Evolutionary conservation across 2,888 invertebrate genomes (phyloP), one percentile per base, ranked within the genome.

Genomic region (Zelleria hepariella): DNA sequence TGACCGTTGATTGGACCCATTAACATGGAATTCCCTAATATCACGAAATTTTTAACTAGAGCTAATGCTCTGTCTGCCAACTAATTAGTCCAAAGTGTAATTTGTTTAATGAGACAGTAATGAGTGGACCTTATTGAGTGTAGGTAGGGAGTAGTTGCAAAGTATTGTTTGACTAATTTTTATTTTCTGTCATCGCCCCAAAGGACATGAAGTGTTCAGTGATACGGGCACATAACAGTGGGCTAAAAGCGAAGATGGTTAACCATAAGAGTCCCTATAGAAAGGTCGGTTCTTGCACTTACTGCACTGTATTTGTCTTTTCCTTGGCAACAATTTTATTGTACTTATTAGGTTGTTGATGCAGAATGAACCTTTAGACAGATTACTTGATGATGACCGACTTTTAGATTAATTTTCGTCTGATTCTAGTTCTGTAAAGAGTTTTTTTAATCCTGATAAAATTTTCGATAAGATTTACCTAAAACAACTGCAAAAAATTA

Each of bases 151-250:
- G 32, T 42, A 42, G 32, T 0, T 42, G 57, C 58, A 49, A 58
- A 49, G 58, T 49, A 47, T 56, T 42, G 20, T 21, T 56, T 49
- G 15, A 60, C 48, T 60, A 60, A 60, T 60, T 5, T 10, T 42
- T 25, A 51, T 60, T 58, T 60, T 82, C 80, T 70, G 70, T 72
- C 71, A 15, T 42, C 73, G 66, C 80, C 77, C n/a, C 86, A 86
- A 86, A 82, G 78, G 82, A 82, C 77, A 87, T 86, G 87, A 85
- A 86, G 86, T 85, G 83, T 85, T 83, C 82, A 68, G 71, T 86
- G 72, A 81, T 78, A 74, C 76, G 76, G 75, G 80, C 79, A 68
- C 74, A 69, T 78, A 77, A 78, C 78, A 70, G 76, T 78, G 85
- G 86, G 68, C 79, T 78, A 72, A 86, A 82, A 79, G 84, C 82